phyloP scores from a whole-genome alignment of 2,113 vertebrate genomes.

The Myotis davidii region DNA sequence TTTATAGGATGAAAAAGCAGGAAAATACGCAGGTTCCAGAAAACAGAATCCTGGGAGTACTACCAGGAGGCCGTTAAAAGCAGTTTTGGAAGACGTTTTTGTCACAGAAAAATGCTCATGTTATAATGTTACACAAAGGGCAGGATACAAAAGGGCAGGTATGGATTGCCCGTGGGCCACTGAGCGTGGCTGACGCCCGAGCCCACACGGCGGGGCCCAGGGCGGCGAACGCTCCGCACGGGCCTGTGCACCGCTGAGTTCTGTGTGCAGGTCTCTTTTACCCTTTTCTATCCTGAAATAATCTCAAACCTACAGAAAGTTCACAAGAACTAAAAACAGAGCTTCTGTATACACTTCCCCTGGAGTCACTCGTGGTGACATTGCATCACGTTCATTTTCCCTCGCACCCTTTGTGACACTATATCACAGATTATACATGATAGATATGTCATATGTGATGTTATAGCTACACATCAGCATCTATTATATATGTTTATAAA shows the following conservation, averaged over 20 bases:
- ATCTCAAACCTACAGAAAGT: constrained; percentile 28
- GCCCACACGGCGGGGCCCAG: no score
- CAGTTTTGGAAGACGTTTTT: neutral
- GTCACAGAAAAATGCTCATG: neutral
- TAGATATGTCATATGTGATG: neutral
- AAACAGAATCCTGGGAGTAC: no score
- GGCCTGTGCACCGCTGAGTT: neutral
- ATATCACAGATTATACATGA: neutral
- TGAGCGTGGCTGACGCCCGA: neutral
- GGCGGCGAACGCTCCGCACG: no score
- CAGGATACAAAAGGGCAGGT: neutral
- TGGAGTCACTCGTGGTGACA: neutral
- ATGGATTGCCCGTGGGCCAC: rapidly evolving
- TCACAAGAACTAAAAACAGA: neutral
- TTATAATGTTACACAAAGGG: neutral
- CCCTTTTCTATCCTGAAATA: neutral
- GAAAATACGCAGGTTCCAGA: neutral
- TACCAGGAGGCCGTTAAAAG: neutral
- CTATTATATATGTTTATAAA: neutral
- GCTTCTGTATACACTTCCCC: neutral
- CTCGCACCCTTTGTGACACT: neutral
- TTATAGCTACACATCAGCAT: neutral
- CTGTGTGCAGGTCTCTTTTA: neutral
- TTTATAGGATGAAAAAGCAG: neutral
- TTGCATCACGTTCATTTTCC: neutral